Conservation (phyloP, 2,888 invertebrate species). For the Nomada fabriciana region DNA sequence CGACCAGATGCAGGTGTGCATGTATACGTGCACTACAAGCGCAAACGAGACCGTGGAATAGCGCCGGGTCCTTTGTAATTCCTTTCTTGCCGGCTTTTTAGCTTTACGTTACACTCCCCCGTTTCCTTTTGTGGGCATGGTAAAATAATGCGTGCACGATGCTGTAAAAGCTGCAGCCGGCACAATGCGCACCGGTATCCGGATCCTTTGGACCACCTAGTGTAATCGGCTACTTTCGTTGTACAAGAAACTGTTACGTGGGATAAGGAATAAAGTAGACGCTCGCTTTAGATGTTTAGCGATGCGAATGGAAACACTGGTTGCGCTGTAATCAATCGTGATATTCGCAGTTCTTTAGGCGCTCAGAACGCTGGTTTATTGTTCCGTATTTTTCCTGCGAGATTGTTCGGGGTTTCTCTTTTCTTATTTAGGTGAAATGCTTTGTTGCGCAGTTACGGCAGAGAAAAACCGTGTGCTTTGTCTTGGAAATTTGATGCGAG, state of each 20-base stretch:
- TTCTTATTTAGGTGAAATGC: too few species aligned
- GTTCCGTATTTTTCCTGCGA: too few species aligned
- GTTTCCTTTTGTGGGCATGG: constrained; percentile 45
- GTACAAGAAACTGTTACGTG: neutral
- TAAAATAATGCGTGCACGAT: constrained; percentile 45
- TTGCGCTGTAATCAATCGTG: too few species aligned
- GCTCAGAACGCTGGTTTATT: too few species aligned
- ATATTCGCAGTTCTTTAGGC: too few species aligned
- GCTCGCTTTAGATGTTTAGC: neutral
- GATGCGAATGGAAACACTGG: too few species aligned
- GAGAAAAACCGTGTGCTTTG: too few species aligned
- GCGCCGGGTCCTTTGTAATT: constrained; percentile 61
- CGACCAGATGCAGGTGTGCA: neutral
- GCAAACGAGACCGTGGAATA: neutral
- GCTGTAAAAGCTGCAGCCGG: neutral
- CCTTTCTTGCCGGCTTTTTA: constrained; percentile 53
- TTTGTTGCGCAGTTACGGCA: too few species aligned
- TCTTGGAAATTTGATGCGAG: too few species aligned
- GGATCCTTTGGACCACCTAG: neutral
- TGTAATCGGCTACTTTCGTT: neutral
- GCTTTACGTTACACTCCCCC: constrained; percentile 38
- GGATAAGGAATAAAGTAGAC: neutral
- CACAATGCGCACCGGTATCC: neutral
- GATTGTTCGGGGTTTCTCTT: too few species aligned
- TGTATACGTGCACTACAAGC: neutral